Evolutionary conservation across 2,888 invertebrate species (phyloP).

Genomic region (Lepidonotus clava): DNA sequence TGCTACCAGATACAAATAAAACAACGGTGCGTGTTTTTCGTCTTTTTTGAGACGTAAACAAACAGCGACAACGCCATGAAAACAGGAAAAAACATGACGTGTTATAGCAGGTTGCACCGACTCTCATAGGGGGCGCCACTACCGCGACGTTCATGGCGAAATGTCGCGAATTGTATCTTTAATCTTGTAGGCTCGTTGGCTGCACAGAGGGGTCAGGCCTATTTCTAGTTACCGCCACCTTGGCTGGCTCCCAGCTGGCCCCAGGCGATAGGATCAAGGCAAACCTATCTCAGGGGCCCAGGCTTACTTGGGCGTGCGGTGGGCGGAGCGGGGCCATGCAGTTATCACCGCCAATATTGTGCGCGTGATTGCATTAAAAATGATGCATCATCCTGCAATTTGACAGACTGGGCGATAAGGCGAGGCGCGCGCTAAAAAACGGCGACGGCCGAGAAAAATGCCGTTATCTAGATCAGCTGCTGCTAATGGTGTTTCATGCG

Average conservation of each 20-base stretch:
- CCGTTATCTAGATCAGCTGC: slow-evolving; percentile 17
- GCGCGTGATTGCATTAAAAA: slow-evolving; percentile 51
- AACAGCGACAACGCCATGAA: too few species aligned
- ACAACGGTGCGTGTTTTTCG: too few species aligned
- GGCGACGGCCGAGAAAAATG: not conserved
- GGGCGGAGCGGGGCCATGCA: not conserved
- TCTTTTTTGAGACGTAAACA: too few species aligned
- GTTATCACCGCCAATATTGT: slow-evolving; percentile 50
- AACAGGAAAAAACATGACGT: too few species aligned
- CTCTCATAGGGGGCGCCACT: too few species aligned
- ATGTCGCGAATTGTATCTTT: too few species aligned
- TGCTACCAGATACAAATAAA: too few species aligned
- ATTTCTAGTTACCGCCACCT: not conserved
- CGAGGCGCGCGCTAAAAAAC: not conserved
- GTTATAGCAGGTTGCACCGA: too few species aligned
- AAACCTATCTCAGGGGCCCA: slow-evolving; percentile 34
- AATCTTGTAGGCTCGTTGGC: not conserved
- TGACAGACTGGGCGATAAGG: slow-evolving; percentile 39
- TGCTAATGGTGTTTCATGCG: slow-evolving; percentile 44
- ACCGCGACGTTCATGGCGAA: too few species aligned
- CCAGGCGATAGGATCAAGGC: slow-evolving; percentile 23
- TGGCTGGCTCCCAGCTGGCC: slow-evolving; percentile 11
- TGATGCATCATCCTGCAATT: slow-evolving; percentile 31
- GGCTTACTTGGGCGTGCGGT: not conserved
- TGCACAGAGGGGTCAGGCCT: not conserved